Conservation (phyloP, 2,797 vertebrate species). For the Borostomias antarcticus region DNA sequence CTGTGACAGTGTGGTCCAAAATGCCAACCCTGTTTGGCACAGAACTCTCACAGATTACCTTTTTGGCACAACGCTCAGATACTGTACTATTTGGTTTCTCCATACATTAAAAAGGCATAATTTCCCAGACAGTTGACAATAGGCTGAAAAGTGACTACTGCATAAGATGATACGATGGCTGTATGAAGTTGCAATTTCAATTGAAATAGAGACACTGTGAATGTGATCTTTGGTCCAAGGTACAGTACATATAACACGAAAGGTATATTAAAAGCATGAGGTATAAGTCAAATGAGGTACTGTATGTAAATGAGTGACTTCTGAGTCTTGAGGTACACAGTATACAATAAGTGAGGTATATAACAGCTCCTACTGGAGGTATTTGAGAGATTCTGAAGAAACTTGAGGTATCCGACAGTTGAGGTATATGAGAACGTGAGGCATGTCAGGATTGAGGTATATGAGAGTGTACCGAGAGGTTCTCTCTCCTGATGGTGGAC, state of each 20-base stretch:
- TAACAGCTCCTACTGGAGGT: conserved; percentile 34
- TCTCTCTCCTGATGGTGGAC: conserved; percentile 46
- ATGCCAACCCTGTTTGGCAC: conserved; percentile 70
- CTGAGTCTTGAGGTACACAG: conserved; percentile 23
- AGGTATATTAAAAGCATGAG: conserved; percentile 34
- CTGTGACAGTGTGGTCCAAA: conserved; percentile 51
- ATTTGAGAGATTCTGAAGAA: neutral
- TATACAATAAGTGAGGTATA: conserved; percentile 66
- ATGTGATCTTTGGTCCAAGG: conserved; percentile 72
- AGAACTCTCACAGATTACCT: conserved; percentile 57
- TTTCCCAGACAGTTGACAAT: conserved; percentile 57
- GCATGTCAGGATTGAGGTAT: conserved; percentile 6
- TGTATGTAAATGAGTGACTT: conserved; percentile 48
- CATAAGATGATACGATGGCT: conserved; percentile 31
- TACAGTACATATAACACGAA: conserved; percentile 40
- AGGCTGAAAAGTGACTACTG: conserved; percentile 41
- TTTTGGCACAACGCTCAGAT: conserved; percentile 71
- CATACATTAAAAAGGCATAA: conserved; percentile 56
- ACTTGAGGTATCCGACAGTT: neutral
- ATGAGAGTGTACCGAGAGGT: conserved; percentile 21
- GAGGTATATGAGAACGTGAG: neutral
- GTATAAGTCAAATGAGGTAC: conserved; percentile 58
- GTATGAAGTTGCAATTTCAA: conserved; percentile 24
- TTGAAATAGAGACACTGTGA: conserved; percentile 49
- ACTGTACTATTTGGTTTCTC: conserved; percentile 65